Evolutionary conservation across 1,140 invertebrate species (phyloP).

Genomic region (Hylyphantes graminicola): DNA sequence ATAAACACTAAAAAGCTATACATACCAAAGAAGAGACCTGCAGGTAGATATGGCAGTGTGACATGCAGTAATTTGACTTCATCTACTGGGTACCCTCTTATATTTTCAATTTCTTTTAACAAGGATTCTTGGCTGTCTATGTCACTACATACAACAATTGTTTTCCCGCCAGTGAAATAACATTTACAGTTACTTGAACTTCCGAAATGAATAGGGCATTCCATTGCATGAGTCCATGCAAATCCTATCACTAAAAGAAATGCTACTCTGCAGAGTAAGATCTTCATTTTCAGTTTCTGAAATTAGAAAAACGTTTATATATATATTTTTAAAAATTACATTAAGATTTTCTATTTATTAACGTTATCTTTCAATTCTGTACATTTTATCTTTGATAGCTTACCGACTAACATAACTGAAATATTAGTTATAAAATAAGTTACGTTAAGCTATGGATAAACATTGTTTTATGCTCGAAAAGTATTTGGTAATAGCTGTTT

Average conservation of each 20-base stretch:
- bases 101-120: constrained; percentile 18
- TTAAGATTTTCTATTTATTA: too few relatives aligned
- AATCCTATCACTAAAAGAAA: background rate
- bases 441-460: too few relatives aligned
- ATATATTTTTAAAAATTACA: too few relatives aligned
- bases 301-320: background rate
- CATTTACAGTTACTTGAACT: background rate
- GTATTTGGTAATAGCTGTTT: too few relatives aligned
- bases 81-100: constrained; percentile 14
- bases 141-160: constrained; percentile 1
- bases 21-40: constrained; percentile 7
- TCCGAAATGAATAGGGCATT: background rate
- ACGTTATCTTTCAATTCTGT: too few relatives aligned
- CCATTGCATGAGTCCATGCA: background rate
- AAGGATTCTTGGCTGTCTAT: background rate
- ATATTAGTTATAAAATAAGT: too few relatives aligned
- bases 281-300: background rate
- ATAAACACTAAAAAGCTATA: too few relatives aligned
- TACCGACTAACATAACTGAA: too few relatives aligned
- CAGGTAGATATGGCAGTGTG: constrained; percentile 11
- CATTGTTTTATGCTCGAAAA: too few relatives aligned
- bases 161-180: background rate
- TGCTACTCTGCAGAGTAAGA: background rate
- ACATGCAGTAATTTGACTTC: background rate
- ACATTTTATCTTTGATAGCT: too few relatives aligned